These are phyloP conservation scores for Nibea coibor DNA, from an alignment of 2,113 vertebrate species.

Conservation along the genomic window DNA sequence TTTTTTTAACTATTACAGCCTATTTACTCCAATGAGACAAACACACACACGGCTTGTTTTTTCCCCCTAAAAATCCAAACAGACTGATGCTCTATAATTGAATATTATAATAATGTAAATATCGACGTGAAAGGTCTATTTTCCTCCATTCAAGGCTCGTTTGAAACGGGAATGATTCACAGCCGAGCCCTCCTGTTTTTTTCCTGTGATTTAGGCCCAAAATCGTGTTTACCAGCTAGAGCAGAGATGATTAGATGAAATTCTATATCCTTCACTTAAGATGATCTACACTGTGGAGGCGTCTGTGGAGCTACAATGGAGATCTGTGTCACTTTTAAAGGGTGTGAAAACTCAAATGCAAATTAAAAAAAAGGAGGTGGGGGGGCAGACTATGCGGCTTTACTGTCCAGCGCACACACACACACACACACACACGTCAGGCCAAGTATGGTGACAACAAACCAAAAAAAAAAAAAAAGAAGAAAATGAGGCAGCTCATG, in stretches of 20 bases:
- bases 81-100: neutral
- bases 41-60: neutral
- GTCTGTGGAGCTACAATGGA: conserved; percentile 2
- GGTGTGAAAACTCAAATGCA: conserved; percentile 30
- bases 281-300: neutral
- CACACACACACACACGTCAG: neutral
- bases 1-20: neutral
- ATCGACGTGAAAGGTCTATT: conserved; percentile 66
- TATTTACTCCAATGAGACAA: neutral
- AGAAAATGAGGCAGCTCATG: neutral
- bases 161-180: conserved; percentile 21
- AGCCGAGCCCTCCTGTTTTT: conserved; percentile 9
- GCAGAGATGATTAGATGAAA: conserved; percentile 25
- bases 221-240: conserved; percentile 31
- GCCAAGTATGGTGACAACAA: conserved; percentile 47
- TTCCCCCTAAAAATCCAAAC: too few species aligned
- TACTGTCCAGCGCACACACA: neutral
- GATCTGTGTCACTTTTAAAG: conserved; percentile 40
- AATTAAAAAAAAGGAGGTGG: neutral
- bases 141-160: conserved; percentile 42
- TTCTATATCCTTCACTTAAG: neutral
- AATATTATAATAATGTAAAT: neutral
- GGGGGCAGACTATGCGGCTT: neutral
- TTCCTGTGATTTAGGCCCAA: conserved; percentile 10
- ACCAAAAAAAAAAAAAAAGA: too few species aligned